Evolutionary conservation across 2,797 vertebrate species (phyloP), one percentile per base, ranked within the genome.

Genomic region (Pampus argenteus): DNA sequence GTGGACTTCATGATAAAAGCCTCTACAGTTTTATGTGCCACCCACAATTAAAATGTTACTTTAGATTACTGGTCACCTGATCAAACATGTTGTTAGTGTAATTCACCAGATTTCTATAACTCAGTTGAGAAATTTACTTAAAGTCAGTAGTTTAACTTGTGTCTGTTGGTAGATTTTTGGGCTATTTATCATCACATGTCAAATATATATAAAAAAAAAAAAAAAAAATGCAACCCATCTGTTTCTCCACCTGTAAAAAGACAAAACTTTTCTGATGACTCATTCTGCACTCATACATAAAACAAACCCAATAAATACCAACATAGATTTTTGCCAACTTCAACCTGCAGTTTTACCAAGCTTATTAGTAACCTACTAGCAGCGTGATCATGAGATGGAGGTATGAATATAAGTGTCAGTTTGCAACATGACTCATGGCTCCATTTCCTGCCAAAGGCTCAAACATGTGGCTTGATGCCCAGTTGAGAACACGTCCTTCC

Each of bases 401-500:
- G 17, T 65, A 66, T 65, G 64, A 76, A 60, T 40, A 48, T 36
- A 67, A 66, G 63, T 76, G 65, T 86, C 72, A 34, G 51, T 71
- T 83, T 69, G 59, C 80, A 72, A 72, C 66, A 25, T 86, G 69
- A 72, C 60, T 61, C 47, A 61, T 71, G 57, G 73, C 71, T 67
- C 40, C 14, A 6, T 47, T 60, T 36, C 14, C 74, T 81, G 82
- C 83, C 85, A 83, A 77, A 55, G 40, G 73, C 76, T 80, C 55
- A 63, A 76, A 86, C 44, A 52, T 47, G 60, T 89, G 86, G 86
- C 89, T 75, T 52, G 29, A 54, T 68, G 85, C 85, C 88, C 85
- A 80, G 81, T 81, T 65, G 73, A 78, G 74, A 78, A 77, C 56
- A 65, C 23, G 79, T 88, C 86, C 82, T 84, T 86, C 49, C 51